Conservation (phyloP, 1,140 invertebrate species). For the Batillaria attramentaria region DNA sequence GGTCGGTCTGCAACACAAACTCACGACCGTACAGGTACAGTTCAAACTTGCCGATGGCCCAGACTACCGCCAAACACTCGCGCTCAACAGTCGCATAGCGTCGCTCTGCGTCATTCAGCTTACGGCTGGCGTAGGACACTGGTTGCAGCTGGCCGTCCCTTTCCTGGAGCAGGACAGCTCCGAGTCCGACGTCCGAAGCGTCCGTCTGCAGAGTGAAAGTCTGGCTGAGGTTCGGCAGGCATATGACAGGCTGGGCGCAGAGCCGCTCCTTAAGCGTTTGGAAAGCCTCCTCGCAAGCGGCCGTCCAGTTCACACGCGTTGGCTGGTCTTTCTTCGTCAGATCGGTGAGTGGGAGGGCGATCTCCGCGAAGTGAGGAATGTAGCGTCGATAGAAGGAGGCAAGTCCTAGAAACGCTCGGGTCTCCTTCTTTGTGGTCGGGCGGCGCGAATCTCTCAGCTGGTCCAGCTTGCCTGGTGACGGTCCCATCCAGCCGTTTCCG, state of each 20-base stretch:
- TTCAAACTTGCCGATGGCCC: constrained; percentile 67
- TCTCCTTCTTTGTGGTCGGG: constrained; percentile 66
- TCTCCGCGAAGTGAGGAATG: constrained; percentile 62
- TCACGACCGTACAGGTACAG: constrained; percentile 68
- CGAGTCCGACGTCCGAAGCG: constrained; percentile 45
- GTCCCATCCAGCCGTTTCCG: not conserved
- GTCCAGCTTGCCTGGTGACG: constrained; percentile 36
- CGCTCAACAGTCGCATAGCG: constrained; percentile 68
- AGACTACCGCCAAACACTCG: constrained; percentile 69
- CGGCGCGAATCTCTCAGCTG: constrained; percentile 60
- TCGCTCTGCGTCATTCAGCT: constrained; percentile 34
- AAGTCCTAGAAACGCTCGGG: constrained; percentile 72
- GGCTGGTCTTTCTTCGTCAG: constrained; percentile 32
- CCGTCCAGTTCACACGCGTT: constrained; percentile 21
- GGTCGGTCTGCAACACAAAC: constrained; percentile 74
- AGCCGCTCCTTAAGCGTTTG: constrained; percentile 9
- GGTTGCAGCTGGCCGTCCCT: constrained; percentile 35
- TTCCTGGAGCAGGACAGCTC: constrained; percentile 44
- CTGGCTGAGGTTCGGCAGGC: constrained; percentile 59
- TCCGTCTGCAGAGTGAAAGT: constrained; percentile 61
- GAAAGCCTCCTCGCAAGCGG: constrained; percentile 31
- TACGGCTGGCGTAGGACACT: constrained; percentile 53
- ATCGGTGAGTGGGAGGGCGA: constrained; percentile 59
- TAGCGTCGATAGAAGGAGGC: constrained; percentile 73
- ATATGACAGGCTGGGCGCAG: constrained; percentile 37